Base-by-base conservation (phyloP, 2,888 invertebrate species). In the Parnassius mnemosyne region DNA sequence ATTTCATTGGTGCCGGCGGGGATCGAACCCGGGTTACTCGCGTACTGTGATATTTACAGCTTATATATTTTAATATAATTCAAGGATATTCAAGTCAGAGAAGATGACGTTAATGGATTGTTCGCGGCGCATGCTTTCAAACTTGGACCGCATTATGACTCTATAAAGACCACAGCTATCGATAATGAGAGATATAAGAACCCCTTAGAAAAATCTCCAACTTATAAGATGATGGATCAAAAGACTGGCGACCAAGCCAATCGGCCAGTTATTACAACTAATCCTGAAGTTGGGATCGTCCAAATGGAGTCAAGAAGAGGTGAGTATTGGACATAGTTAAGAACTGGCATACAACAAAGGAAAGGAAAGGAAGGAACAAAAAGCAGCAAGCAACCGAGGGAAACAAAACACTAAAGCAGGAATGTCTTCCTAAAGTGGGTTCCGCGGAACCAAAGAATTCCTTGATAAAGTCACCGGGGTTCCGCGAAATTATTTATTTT, bases 121-220 rank as follows among this genome's bases (percentile, higher is more conserved):
- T 87, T 87, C 47, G 76, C 77, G 0, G 72, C 77, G 1, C 71
- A 78, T 5, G 68, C 71, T 0, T 62, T 73, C 11, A 66, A 77
- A 1, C 73, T 86, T 0, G 82, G 83, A 0, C 72, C 86, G 0
- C 67, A 67, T 0, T 87, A 84, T 65, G 79, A 87, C 47, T 81
- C 85, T 0, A 81, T 72, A 74, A 79, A 71, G 63, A 81, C 84
- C 0, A 72, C 89, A 42, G 85, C 84, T 0, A 78, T 82, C 53
- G 72, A 75, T 9, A 34, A 49, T 10, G 12, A 11, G 70, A 70
- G 0, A 63, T 61, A 3, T 53, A 64, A 10, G 51, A 34, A 7
- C 34, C 34, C 34, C 34, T 34, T 34, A 7, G 34, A 34, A 46
- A 11, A 46, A n/a, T n/a, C 20, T 20, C 20, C 7, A 46, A 7